phyloP scores from a whole-genome alignment of 2,113 vertebrate species.

The Corythoichthys haematopterus region DNA sequence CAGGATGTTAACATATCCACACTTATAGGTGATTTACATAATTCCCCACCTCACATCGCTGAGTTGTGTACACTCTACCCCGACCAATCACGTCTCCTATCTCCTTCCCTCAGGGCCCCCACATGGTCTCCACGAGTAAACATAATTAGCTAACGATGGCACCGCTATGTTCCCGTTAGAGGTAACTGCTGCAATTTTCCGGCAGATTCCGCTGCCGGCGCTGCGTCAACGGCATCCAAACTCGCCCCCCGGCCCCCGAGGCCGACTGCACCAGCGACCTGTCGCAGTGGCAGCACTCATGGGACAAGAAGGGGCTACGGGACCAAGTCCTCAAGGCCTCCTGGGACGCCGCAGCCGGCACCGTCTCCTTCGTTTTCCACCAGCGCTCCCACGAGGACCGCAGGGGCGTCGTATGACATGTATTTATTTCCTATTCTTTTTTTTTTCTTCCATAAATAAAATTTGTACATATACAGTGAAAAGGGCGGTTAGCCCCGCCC shows the following conservation, averaged over 20 bases:
- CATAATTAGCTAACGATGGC: too few species aligned
- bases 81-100: too few species aligned
- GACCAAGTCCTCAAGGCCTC: constrained; percentile 84
- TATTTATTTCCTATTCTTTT: constrained; percentile 35
- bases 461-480: too few species aligned
- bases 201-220: constrained; percentile 85
- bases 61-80: too few species aligned
- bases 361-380: constrained; percentile 88
- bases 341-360: constrained; percentile 84
- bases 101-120: too few species aligned
- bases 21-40: too few species aligned
- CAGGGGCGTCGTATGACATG: constrained; percentile 70
- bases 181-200: too few species aligned
- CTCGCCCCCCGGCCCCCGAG: constrained; percentile 75
- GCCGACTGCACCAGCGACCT: constrained; percentile 88
- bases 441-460: background rate
- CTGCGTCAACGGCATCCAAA: constrained; percentile 85
- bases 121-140: too few species aligned
- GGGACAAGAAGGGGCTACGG: constrained; percentile 81
- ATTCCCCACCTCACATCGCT: too few species aligned
- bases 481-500: too few species aligned
- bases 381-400: constrained; percentile 91
- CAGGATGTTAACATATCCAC: too few species aligned
- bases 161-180: too few species aligned
- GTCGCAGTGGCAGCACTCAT: constrained; percentile 91